Percentiles rank a stretch among this genome's conserved stretches.
Evolutionary conservation across 92 coral and sea anemone species (phyloP).

Genomic region (Epizoanthus stellaris): DNA sequence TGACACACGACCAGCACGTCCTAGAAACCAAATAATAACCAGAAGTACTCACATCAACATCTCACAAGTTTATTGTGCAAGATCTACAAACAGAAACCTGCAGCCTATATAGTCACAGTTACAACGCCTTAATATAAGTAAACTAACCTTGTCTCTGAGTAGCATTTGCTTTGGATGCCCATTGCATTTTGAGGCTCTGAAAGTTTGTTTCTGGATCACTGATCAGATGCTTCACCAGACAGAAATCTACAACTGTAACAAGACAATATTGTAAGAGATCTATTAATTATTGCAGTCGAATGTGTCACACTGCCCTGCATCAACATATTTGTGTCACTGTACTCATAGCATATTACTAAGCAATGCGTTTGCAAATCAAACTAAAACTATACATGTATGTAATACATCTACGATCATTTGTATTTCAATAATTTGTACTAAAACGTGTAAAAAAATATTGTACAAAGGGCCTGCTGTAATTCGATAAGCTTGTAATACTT

Average conservation of each 20-base stretch:
- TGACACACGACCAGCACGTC: conserved; percentile 99
- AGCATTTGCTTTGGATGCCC: conserved; percentile 90
- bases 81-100: background rate
- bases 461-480: background rate
- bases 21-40: conserved; percentile 47
- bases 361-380: background rate
- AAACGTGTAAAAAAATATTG: background rate
- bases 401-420: too few species aligned
- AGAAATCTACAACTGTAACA: conserved; percentile 87
- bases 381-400: too few species aligned
- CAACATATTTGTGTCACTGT: too few species aligned
- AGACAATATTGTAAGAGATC: background rate
- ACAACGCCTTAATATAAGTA: background rate
- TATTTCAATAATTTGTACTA: too few species aligned
- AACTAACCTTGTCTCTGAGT: conserved; percentile 88
- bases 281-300: background rate
- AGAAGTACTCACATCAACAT: background rate
- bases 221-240: conserved; percentile 85
- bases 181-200: conserved; percentile 85
- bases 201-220: conserved; percentile 96
- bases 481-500: too few species aligned
- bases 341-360: background rate
- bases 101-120: too few species aligned
- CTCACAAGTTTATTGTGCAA: background rate
- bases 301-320: too few species aligned